Evolutionary conservation across 2,797 vertebrate genomes (phyloP), one percentile per base, ranked within the genome.

Genomic region (Alosa sapidissima): DNA sequence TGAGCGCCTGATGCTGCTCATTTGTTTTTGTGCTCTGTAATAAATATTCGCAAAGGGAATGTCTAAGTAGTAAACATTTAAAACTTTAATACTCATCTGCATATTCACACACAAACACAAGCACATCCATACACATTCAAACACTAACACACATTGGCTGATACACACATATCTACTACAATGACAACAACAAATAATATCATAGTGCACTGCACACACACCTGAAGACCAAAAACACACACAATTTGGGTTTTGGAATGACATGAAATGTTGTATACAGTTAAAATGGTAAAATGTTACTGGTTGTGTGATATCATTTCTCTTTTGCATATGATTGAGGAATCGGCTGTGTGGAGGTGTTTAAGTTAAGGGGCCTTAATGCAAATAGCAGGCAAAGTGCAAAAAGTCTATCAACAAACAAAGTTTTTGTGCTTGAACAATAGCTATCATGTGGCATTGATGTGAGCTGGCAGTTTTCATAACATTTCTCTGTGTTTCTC

Each of bases 31-130:
- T 83, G 58, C 52, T 81, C 68, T 86, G 78, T 81, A 16, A 86
- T 87, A 21, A 85, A 88, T 85, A 83, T 85, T 62, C 48, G 85
- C 36, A 55, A 81, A 82, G 62, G 62, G 41, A 83, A 78, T 83
- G 58, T 36, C 52, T 82, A 28, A 88, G 84, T 51, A 60, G 81
- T 87, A 83, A 84, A 88, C 54, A 84, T 55, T 84, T 49, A 87
- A 85, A 85, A 87, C 82, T 86, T 85, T 86, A 68, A 87, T 60
- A 82, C 24, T 68, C 7, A 83, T 72, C 49, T 83, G 21, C 81
- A 85, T 60, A 83, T 47, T 78, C 41, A 78, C 72, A 55, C 65
- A 72, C 28, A 72, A 1, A 16, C 33, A 72, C 60, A 62, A 24
- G 2, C 60, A 62, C n/a, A 28, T 24, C 6, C n/a, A 28, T 55